A percentile compares a stretch with the other conserved stretches of the same genome.
phyloP scores from a whole-genome alignment of 1,140 invertebrate genomes.

The Nephotettix cincticeps region DNA sequence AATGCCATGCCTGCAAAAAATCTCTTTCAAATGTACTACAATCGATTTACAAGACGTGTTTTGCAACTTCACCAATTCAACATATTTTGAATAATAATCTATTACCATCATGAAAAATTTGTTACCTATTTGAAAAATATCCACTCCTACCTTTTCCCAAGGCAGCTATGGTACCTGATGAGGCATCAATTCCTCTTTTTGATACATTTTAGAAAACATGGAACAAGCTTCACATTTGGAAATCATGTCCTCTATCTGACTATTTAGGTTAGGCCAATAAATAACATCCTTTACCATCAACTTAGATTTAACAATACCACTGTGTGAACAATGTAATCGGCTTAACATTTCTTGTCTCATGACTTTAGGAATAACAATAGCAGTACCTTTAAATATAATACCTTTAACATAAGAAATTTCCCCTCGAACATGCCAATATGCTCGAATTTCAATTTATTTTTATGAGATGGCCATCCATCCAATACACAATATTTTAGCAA shows the following conservation, averaged over 20 bases:
- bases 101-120: slow-evolving; percentile 44
- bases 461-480: background rate
- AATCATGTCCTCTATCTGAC: slow-evolving; percentile 14
- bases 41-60: slow-evolving; percentile 26
- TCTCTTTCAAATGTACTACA: slow-evolving; percentile 37
- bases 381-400: background rate
- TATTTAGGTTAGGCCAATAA: slow-evolving; percentile 25
- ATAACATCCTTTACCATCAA: background rate
- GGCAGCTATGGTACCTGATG: slow-evolving; percentile 41
- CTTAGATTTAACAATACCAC: background rate
- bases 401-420: background rate
- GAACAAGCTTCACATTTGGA: slow-evolving; percentile 22
- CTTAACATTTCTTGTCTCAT: background rate
- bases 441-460: background rate
- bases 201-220: slow-evolving; percentile 33
- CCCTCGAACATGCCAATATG: background rate
- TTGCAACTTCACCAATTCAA: slow-evolving; percentile 37
- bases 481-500: background rate
- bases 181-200: slow-evolving; percentile 42
- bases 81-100: slow-evolving; percentile 45
- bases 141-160: slow-evolving; percentile 44
- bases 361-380: background rate
- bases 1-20: slow-evolving; percentile 44
- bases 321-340: background rate
- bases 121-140: slow-evolving; percentile 43